Conservation (phyloP, 2,797 vertebrate species). For the Oreochromis grahami region DNA sequence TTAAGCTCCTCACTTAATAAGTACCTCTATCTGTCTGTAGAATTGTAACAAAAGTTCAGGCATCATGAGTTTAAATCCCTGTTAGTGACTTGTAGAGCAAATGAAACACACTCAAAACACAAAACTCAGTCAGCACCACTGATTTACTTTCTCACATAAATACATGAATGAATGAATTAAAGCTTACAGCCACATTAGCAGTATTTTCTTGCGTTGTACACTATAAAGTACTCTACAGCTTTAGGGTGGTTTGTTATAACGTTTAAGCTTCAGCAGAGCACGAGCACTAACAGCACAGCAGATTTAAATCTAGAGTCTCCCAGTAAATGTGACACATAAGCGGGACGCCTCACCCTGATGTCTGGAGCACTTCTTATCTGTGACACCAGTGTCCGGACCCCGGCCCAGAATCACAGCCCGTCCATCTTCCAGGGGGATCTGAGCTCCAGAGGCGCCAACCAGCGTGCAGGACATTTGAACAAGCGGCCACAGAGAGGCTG, state of each 20-base stretch:
- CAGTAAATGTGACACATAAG: rapidly evolving
- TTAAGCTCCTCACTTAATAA: background rate
- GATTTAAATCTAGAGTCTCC: background rate
- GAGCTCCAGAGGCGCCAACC: slow-evolving; percentile 37
- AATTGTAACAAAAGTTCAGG: background rate
- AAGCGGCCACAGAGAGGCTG: background rate
- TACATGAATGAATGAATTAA: background rate
- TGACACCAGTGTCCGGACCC: slow-evolving; percentile 71
- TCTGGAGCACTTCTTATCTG: slow-evolving; percentile 77
- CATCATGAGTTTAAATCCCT: background rate
- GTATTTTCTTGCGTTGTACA: background rate
- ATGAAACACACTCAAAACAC: background rate
- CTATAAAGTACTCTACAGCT: background rate
- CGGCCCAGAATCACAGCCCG: slow-evolving; percentile 73
- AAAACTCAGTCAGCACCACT: background rate
- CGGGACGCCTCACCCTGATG: slow-evolving; percentile 68
- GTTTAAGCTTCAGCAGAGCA: background rate
- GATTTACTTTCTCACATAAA: background rate
- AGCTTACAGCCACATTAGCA: background rate
- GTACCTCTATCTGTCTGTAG: background rate
- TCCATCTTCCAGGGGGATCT: slow-evolving; percentile 64
- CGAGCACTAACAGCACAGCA: background rate
- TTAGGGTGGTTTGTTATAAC: background rate
- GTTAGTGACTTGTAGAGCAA: background rate
- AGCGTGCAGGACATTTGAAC: slow-evolving; percentile 67